phyloP scores from a whole-genome alignment of 2,888 invertebrate genomes.

The Plagodis dolabraria region DNA sequence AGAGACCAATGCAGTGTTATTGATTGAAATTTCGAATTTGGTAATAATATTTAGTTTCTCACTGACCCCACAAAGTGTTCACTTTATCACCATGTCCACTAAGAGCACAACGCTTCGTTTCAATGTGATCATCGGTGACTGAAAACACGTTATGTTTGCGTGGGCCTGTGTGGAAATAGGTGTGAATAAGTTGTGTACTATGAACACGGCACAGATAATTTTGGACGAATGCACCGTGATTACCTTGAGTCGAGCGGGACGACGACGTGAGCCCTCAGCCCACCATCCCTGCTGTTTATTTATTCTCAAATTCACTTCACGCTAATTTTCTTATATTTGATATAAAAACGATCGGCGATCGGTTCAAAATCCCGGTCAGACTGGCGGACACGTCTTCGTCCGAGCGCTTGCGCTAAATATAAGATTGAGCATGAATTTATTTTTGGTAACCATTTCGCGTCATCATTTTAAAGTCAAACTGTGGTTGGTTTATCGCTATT shows the following conservation, averaged over 20 bases:
- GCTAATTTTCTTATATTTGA: slow-evolving; percentile 52
- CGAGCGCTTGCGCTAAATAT: slow-evolving; percentile 82
- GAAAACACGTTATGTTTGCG: slow-evolving; percentile 80
- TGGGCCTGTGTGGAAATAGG: slow-evolving; percentile 83
- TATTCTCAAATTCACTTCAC: slow-evolving; percentile 57
- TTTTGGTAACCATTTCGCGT: slow-evolving; percentile 80
- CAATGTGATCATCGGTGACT: slow-evolving; percentile 77
- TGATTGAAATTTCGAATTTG: slow-evolving; percentile 33
- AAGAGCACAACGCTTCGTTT: slow-evolving; percentile 82
- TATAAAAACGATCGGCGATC: slow-evolving; percentile 72
- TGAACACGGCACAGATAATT: slow-evolving; percentile 73
- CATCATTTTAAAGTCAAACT: slow-evolving; percentile 62
- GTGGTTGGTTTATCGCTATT: slow-evolving; percentile 43
- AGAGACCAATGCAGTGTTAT: slow-evolving; percentile 1
- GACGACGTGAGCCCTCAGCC: slow-evolving; percentile 55
- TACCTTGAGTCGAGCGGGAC: slow-evolving; percentile 73
- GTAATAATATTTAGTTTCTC: slow-evolving; percentile 46
- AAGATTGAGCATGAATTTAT: slow-evolving; percentile 82
- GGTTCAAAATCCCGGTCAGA: slow-evolving; percentile 78
- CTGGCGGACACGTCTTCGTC: slow-evolving; percentile 73
- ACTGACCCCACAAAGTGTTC: slow-evolving; percentile 67
- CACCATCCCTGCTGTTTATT: slow-evolving; percentile 60
- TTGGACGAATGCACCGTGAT: slow-evolving; percentile 69
- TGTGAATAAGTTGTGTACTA: slow-evolving; percentile 81
- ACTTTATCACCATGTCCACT: slow-evolving; percentile 73